Percentiles rank a stretch among this genome's conserved stretches.
Evolutionary conservation across 2,113 vertebrate species (phyloP).

Genomic region (Atherinomorus stipes): DNA sequence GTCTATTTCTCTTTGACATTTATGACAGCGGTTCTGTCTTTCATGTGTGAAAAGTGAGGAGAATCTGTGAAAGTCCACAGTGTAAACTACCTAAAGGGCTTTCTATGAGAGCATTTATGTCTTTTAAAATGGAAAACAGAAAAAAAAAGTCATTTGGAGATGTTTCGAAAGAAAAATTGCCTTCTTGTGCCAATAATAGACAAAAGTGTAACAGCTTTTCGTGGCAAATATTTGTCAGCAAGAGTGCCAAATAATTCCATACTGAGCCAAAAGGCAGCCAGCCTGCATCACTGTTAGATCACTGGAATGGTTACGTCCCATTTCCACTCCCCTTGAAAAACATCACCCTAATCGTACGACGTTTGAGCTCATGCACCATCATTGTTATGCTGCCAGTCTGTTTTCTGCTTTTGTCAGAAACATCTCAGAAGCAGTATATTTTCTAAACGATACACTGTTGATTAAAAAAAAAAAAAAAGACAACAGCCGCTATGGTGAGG

Average conservation of each 20-base stretch:
- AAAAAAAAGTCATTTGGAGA: slow-evolving; percentile 48
- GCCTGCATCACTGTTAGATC: slow-evolving; percentile 75
- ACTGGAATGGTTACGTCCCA: slow-evolving; percentile 68
- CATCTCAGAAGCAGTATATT: slow-evolving; percentile 78
- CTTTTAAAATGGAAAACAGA: slow-evolving; percentile 50
- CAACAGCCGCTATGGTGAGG: slow-evolving; percentile 76
- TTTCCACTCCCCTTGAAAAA: slow-evolving; percentile 71
- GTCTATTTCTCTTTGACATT: slow-evolving; percentile 62
- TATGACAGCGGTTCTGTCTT: slow-evolving; percentile 52
- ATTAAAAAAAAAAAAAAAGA: slow-evolving; percentile 51
- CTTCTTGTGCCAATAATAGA: slow-evolving; percentile 74
- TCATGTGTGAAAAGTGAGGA: slow-evolving; percentile 57
- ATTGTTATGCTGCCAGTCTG: slow-evolving; percentile 84
- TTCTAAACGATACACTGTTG: slow-evolving; percentile 76
- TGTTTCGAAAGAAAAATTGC: slow-evolving; percentile 63
- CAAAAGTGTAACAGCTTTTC: slow-evolving; percentile 71
- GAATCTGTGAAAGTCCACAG: slow-evolving; percentile 73
- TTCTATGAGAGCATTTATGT: slow-evolving; percentile 74
- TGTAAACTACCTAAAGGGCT: slow-evolving; percentile 74
- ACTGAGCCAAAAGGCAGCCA: slow-evolving; percentile 82
- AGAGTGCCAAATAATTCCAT: slow-evolving; percentile 80
- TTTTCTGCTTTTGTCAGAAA: slow-evolving; percentile 80
- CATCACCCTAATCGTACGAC: slow-evolving; percentile 69
- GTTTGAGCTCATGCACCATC: slow-evolving; percentile 71
- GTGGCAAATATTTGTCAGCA: slow-evolving; percentile 73